A percentile compares a stretch with the other conserved stretches of the same genome.
phyloP scores from a whole-genome alignment of 64 coral and sea anemone species.

The Porites lutea region DNA sequence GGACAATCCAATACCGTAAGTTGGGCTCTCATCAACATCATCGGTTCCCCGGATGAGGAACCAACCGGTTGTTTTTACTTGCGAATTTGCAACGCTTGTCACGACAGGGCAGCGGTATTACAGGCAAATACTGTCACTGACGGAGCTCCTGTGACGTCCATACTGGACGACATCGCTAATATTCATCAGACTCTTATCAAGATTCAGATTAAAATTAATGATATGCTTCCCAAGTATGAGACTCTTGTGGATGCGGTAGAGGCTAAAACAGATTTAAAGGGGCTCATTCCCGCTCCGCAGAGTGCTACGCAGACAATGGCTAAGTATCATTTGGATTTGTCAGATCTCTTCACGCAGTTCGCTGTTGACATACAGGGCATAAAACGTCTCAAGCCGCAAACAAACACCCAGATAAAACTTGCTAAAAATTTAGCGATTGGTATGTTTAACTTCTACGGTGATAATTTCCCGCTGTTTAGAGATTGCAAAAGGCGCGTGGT shows the following conservation, averaged over 20 bases:
- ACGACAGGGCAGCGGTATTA: constrained; percentile 55
- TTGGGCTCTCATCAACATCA: constrained; percentile 87
- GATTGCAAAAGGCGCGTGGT: constrained; percentile 77
- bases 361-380: constrained; percentile 94
- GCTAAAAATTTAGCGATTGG: constrained; percentile 80
- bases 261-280: constrained; percentile 82
- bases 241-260: constrained; percentile 88
- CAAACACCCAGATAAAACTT: constrained; percentile 87
- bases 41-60: constrained; percentile 87
- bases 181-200: constrained; percentile 63
- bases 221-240: constrained; percentile 84
- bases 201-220: constrained; percentile 74
- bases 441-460: constrained; percentile 88
- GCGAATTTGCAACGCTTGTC: constrained; percentile 84
- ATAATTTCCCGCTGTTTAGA: constrained; percentile 84
- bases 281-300: constrained; percentile 64
- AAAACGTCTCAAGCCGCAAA: constrained; percentile 83
- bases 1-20: constrained; percentile 22
- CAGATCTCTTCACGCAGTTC: constrained; percentile 97
- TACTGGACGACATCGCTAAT: constrained; percentile 75
- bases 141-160: constrained; percentile 22
- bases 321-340: constrained; percentile 88
- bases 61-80: constrained; percentile 80
- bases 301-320: constrained; percentile 86
- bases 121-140: constrained; percentile 67